These are phyloP conservation scores for Premnoplex brunnescens DNA, from an alignment of 2,797 vertebrate genomes.

Conservation along the genomic window DNA sequence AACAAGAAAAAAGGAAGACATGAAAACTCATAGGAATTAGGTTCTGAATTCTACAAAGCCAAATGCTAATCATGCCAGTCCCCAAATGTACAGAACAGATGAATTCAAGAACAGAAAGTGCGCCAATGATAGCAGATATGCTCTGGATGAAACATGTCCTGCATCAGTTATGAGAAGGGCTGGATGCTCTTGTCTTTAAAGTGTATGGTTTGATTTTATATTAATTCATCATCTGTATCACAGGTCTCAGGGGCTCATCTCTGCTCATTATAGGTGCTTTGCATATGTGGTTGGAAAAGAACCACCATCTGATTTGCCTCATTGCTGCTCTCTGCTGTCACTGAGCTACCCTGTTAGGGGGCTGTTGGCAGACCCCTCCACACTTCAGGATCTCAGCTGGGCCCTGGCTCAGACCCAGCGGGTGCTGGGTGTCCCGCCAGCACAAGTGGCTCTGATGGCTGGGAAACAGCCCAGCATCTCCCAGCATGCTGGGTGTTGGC, in stretches of 20 bases:
- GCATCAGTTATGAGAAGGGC: conserved; percentile 48
- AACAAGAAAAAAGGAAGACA: conserved; percentile 15
- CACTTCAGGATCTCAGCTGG: fast-evolving
- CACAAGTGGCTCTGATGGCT: fast-evolving
- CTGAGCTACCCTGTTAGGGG: neutral
- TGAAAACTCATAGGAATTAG: conserved; percentile 21
- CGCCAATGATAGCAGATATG: neutral
- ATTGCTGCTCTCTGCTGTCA: neutral
- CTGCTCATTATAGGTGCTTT: conserved; percentile 36
- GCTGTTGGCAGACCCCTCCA: neutral
- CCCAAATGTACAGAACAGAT: conserved; percentile 36
- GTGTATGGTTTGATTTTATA: conserved; percentile 53
- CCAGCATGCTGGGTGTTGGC: neutral
- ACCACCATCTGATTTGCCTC: neutral
- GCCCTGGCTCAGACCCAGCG: neutral
- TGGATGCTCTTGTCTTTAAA: conserved; percentile 53
- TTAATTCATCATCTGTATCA: conserved; percentile 56
- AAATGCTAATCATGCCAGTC: conserved; percentile 21
- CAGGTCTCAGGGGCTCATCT: conserved; percentile 1
- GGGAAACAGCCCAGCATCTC: neutral
- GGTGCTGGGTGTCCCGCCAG: neutral
- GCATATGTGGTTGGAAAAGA: neutral
- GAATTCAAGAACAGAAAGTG: conserved; percentile 54
- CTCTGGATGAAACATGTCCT: conserved; percentile 49
- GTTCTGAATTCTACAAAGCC: conserved; percentile 37